Evolutionary conservation across 1,140 invertebrate species (phyloP), one percentile per base, ranked within the genome.

Genomic region (Eupristina koningsbergeri): DNA sequence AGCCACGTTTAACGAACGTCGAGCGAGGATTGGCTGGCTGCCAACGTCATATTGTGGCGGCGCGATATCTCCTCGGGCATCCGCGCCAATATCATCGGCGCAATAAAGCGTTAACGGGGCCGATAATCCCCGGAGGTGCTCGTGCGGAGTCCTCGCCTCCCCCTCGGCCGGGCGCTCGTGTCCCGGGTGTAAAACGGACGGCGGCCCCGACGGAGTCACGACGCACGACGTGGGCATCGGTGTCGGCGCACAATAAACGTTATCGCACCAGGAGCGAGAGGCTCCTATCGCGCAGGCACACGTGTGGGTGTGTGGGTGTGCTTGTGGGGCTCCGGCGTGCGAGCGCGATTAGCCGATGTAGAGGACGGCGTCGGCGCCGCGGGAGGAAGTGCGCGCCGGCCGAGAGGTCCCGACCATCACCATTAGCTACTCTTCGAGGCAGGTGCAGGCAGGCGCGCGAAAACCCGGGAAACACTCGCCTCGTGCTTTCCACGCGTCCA

Each of bases 391-490:
- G 67, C 34, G 11, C 29, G 11, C 15, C 1, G 1, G 1, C 0
- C 19, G 67, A 71, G 26, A 71, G 67, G 67, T 36, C 36, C n/a
- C 5, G 22, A n/a, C 67, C 36, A 41, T 71, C n/a, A 41, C 36
- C 22, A 74, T 50, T 17, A 50, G 11, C 6, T 8, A n/a, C n/a
- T n/a, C n/a, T n/a, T 50, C 26, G 7, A 29, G 45, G n/a, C 73
- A 74, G 41, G 41, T 50, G 73, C n/a, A 74, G n/a, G 73, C 73
- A 45, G 45, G 45, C 53, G 47, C 47, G 47, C 47, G 15, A 22
- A 58, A 58, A 26, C 5, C 53, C 22, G 22, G 53, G 63, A 9
- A 8, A 7, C 5, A 6, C 1, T 2, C 11, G 7, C 67, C 67
- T 22, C 67, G 67, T 71, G 67, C 36, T 41, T 71, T 71, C n/a